A percentile compares a stretch with the other conserved stretches of the same genome.
phyloP scores from a whole-genome alignment of 2,797 vertebrate species.

The Anniella stebbinsi region DNA sequence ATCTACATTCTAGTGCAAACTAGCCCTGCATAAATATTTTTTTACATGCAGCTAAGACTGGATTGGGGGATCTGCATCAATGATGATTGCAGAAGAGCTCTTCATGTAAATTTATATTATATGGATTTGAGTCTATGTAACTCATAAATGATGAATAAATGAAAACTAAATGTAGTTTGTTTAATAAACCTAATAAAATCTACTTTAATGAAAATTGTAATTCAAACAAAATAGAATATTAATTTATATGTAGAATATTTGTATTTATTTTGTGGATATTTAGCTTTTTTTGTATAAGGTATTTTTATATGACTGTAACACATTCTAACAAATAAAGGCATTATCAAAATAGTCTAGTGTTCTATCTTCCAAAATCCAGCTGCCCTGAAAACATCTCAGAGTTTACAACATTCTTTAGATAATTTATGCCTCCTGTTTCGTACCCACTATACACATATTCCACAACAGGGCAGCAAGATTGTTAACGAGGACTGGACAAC shows the following conservation, averaged over 20 bases:
- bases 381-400: background rate
- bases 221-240: conserved; percentile 58
- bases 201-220: conserved; percentile 34
- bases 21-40: background rate
- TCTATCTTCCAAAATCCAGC: background rate
- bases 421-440: background rate
- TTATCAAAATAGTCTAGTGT: conserved; percentile 10
- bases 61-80: background rate
- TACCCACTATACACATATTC: background rate
- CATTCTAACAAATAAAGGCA: conserved; percentile 36
- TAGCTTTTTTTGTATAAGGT: conserved; percentile 58
- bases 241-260: conserved; percentile 71
- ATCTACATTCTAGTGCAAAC: background rate
- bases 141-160: conserved; percentile 6
- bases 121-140: background rate
- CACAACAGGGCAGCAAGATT: too few relatives aligned
- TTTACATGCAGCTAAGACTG: background rate
- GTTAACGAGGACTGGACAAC: too few relatives aligned
- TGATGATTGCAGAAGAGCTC: background rate
- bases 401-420: background rate
- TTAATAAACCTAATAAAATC: conserved; percentile 5
- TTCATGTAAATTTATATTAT: background rate
- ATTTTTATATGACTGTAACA: conserved; percentile 50
- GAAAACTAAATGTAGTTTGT: conserved; percentile 19
- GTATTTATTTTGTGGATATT: conserved; percentile 72